These are phyloP conservation scores for Dinomys branickii DNA, from an alignment of 2,113 vertebrate genomes.

Conservation along the genomic window DNA sequence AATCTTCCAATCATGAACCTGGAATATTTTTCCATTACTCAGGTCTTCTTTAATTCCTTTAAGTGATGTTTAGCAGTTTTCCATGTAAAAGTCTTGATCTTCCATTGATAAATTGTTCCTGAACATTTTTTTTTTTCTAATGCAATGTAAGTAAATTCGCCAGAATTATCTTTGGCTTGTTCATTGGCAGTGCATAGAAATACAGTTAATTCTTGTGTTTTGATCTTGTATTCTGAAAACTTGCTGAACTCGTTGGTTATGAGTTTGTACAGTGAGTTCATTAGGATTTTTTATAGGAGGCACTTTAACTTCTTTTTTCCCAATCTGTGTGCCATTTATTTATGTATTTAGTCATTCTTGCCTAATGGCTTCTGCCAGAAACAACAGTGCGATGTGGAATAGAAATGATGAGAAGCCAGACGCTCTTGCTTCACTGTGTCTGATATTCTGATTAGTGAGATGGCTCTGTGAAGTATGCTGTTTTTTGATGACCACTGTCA, in stretches of 20 bases:
- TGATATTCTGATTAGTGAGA: not conserved
- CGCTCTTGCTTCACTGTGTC: not conserved
- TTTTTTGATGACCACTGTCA: slow-evolving; percentile 8
- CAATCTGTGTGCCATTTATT: too few species aligned
- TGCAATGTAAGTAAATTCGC: not conserved
- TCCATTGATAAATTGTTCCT: not conserved
- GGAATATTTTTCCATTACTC: not conserved
- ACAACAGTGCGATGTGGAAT: too few species aligned
- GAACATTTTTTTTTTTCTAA: slow-evolving; percentile 17
- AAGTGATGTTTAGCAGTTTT: not conserved
- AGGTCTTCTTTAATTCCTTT: slow-evolving; percentile 23
- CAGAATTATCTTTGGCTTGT: not conserved
- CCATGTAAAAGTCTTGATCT: not conserved
- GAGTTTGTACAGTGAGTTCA: slow-evolving; percentile 1
- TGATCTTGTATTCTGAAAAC: not conserved
- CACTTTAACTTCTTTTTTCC: slow-evolving; percentile 30
- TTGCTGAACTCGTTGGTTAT: not conserved
- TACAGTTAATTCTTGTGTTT: slow-evolving; percentile 35
- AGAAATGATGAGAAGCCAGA: too few species aligned
- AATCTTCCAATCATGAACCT: not conserved
- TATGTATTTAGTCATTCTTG: too few species aligned
- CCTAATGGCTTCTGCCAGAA: too few species aligned
- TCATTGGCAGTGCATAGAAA: not conserved
- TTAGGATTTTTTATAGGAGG: not conserved
- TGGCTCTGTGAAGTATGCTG: not conserved